phyloP scores from a whole-genome alignment of 1,140 invertebrate species.

The Alviniconcha marisindica region DNA sequence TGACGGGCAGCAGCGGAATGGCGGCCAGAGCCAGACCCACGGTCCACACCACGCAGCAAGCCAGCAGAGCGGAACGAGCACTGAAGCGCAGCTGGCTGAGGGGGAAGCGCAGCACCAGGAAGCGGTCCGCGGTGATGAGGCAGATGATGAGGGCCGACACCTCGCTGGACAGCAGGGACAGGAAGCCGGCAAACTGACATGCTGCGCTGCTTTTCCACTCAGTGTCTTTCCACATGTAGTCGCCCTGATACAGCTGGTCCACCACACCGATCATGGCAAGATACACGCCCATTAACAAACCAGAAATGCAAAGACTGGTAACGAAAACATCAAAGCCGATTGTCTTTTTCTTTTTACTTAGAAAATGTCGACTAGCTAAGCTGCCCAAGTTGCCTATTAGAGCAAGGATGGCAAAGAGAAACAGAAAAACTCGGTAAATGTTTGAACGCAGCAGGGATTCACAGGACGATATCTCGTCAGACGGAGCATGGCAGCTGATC shows the following conservation, averaged over 20 bases:
- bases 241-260: constrained; percentile 53
- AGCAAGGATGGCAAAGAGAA: constrained; percentile 46
- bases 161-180: constrained; percentile 40
- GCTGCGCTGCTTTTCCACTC: constrained; percentile 29
- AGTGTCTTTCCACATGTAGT: constrained; percentile 16
- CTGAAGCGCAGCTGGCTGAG: neutral
- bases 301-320: constrained; percentile 46
- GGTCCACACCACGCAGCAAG: constrained; percentile 7
- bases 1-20: constrained; percentile 22
- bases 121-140: constrained; percentile 53
- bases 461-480: constrained; percentile 56
- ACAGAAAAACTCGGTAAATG: constrained; percentile 43
- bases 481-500: too few relatives aligned
- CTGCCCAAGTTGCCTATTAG: constrained; percentile 51
- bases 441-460: constrained; percentile 43
- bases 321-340: constrained; percentile 49
- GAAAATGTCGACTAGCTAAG: constrained; percentile 31
- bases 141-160: constrained; percentile 35
- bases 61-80: neutral
- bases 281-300: constrained; percentile 36
- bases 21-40: constrained; percentile 6
- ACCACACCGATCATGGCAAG: constrained; percentile 31
- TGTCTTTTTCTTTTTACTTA: neutral
- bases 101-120: neutral
- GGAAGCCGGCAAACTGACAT: constrained; percentile 31